Evolutionary conservation across 2,888 invertebrate species (phyloP).

Genomic region (Micropterix aruncella): DNA sequence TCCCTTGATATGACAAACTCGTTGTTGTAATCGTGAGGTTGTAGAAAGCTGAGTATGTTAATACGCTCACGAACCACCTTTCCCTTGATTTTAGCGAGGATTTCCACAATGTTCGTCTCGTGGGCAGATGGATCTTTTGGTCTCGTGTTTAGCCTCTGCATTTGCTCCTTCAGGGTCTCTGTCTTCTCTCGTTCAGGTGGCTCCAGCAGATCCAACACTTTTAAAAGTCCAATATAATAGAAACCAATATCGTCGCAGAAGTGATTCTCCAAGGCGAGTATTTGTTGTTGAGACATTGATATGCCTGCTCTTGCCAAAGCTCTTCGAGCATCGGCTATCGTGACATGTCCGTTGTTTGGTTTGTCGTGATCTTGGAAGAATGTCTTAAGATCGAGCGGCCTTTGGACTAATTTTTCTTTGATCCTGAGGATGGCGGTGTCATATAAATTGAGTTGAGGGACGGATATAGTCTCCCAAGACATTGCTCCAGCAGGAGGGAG

Average conservation of each 20-base stretch:
- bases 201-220: conserved; percentile 23
- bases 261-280: conserved; percentile 51
- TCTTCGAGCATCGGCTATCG: conserved; percentile 53
- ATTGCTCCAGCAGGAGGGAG: conserved; percentile 30
- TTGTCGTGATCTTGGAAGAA: conserved; percentile 58
- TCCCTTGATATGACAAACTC: conserved; percentile 46
- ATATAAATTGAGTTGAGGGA: conserved; percentile 31
- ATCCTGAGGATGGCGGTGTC: conserved; percentile 49
- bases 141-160: conserved; percentile 8
- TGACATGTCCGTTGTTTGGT: conserved; percentile 60
- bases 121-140: conserved; percentile 19
- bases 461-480: conserved; percentile 28
- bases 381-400: conserved; percentile 49
- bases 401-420: conserved; percentile 42
- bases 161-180: conserved; percentile 6
- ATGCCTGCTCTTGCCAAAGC: conserved; percentile 53
- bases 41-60: conserved; percentile 49
- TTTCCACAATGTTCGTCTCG: conserved; percentile 52
- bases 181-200: background rate
- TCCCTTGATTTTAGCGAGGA: conserved; percentile 61
- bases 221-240: conserved; percentile 54
- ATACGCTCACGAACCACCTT: conserved; percentile 55
- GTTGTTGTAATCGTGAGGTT: conserved; percentile 48
- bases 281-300: conserved; percentile 47
- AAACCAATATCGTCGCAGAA: conserved; percentile 66